Base-by-base conservation (phyloP, 2,888 invertebrate species). In the Lydus trimaculatus region DNA sequence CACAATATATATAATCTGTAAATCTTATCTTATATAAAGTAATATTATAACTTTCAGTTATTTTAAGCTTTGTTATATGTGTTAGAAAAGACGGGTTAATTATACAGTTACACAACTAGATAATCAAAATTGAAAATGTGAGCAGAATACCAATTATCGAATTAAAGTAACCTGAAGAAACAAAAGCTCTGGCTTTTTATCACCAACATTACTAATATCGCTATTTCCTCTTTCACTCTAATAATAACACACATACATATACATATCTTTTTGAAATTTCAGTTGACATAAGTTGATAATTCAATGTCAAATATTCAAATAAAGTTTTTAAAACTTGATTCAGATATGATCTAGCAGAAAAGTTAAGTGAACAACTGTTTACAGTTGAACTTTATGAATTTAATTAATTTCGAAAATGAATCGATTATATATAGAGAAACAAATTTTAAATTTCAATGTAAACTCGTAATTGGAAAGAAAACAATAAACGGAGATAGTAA, bases 101-200 rank as follows among this genome's bases (percentile, higher is more conserved):
- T 65, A 61, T 59, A 15, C 43, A 61, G 31, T 65, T 25, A 61
- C 25, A 23, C 52, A 33, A 11, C 33, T 33, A 33, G 33, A 8
- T 56, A 36, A 39, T 56, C 36, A 25, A 31, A 61, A 66, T 61
- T 59, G 61, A 65, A 61, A 56, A 61, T 65, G 65, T 61, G 65
- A 61, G 13, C 56, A 60, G 65, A 31, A 61, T 66, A 25, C 31
- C 33, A 66, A 66, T 66, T 66, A 36, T 31, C 31, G 65, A 17
- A 61, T 65, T 65, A 58, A 23, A 58, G 15, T 17, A 31, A 25
- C 9, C 13, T 58, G 3, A 60, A 8, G 7, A 58, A 11, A 20
- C 6, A 31, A 65, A 58, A 31, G 39, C 13, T 28, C 33, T 43
- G 20, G 39, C 31, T 9, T 28, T 39, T 56, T 11, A 25, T 60